A percentile compares a stretch with the other conserved stretches of the same genome.
Conservation (phyloP, 2,888 invertebrate genomes). For the Nineta flava region DNA sequence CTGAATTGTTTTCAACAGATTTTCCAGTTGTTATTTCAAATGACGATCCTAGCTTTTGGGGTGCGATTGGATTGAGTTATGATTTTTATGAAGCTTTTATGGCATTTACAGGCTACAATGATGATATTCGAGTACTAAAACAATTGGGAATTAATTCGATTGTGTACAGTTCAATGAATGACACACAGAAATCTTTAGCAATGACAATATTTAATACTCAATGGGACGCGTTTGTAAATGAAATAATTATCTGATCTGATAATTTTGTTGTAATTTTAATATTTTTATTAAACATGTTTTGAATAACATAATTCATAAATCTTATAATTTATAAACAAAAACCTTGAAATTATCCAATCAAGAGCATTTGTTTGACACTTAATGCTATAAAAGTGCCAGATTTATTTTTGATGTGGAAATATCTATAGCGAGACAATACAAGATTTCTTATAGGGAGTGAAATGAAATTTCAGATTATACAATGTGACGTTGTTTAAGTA, state of each 20-base stretch:
- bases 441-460: too few relatives aligned
- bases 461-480: too few relatives aligned
- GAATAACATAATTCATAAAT: too few relatives aligned
- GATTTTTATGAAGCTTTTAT: conserved; percentile 68
- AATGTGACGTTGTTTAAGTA: too few relatives aligned
- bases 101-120: conserved; percentile 48
- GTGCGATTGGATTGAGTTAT: conserved; percentile 50
- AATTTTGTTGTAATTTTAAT: too few relatives aligned
- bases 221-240: conserved; percentile 40
- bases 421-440: too few relatives aligned
- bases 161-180: conserved; percentile 43
- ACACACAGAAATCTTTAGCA: conserved; percentile 31
- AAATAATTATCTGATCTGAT: neutral
- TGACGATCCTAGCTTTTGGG: conserved; percentile 70
- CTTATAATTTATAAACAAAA: too few relatives aligned
- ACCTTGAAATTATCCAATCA: too few relatives aligned
- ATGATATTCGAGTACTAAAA: conserved; percentile 56
- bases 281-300: too few relatives aligned
- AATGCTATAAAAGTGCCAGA: too few relatives aligned
- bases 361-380: too few relatives aligned
- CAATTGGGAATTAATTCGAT: conserved; percentile 60
- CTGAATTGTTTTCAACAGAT: conserved; percentile 42
- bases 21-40: conserved; percentile 60
- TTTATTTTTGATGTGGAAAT: too few relatives aligned
- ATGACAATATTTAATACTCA: conserved; percentile 32